Evolutionary conservation across 2,797 vertebrate genomes (phyloP).

Genomic region (Oreochromis mossambicus): DNA sequence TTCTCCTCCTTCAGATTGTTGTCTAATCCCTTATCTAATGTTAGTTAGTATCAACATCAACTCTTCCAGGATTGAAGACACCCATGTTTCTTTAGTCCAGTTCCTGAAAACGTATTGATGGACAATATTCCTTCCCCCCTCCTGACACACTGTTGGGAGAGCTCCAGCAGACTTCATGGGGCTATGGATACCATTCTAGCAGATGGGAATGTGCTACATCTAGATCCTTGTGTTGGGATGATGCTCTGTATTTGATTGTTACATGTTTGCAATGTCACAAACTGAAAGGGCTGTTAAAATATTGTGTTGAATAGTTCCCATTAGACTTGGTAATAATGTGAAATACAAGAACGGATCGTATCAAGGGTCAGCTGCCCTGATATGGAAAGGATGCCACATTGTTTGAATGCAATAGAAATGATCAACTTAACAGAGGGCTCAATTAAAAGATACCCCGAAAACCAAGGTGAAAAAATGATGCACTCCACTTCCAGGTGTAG

Average conservation of each 20-base stretch:
- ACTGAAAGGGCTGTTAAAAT: neutral
- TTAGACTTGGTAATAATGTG: neutral
- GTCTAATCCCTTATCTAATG: neutral
- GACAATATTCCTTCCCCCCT: neutral
- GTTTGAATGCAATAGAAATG: neutral
- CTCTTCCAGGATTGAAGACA: neutral
- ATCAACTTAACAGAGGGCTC: neutral
- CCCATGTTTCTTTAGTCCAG: neutral
- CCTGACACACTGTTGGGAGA: neutral
- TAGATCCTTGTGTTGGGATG: neutral
- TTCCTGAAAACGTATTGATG: neutral
- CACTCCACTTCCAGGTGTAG: neutral
- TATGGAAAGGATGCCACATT: neutral
- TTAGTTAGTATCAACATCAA: neutral
- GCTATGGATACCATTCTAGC: neutral
- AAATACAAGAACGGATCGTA: neutral
- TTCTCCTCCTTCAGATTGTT: neutral
- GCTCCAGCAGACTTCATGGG: neutral
- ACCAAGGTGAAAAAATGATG: neutral
- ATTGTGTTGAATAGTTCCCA: neutral
- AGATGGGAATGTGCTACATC: neutral
- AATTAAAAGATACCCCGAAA: neutral
- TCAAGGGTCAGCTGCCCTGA: neutral
- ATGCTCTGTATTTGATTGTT: neutral
- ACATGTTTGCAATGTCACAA: neutral